A percentile compares a stretch with the other conserved stretches of the same genome.
phyloP scores from a whole-genome alignment of 2,113 vertebrate species.

The Lagenorhynchus albirostris region DNA sequence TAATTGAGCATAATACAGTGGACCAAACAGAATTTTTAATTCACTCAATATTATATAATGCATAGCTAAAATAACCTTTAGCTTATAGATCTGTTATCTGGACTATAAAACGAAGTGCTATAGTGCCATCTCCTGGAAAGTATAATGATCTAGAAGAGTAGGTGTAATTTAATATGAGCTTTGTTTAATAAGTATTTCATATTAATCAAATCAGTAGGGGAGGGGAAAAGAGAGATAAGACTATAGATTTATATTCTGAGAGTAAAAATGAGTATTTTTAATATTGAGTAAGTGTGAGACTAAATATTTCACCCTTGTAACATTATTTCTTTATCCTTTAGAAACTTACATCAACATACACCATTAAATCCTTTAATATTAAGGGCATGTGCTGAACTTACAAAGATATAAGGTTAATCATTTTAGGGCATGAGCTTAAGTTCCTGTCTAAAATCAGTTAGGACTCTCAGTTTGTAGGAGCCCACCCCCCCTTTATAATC shows the following conservation, averaged over 20 bases:
- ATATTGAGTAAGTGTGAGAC: background rate
- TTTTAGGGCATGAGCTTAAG: background rate
- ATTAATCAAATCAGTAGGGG: background rate
- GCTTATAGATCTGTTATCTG: conserved; percentile 35
- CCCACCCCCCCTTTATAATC: accelerated
- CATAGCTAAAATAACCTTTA: conserved; percentile 5
- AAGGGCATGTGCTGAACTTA: background rate
- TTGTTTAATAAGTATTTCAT: background rate
- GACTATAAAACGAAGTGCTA: conserved; percentile 17
- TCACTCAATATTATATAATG: background rate
- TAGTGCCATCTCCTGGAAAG: conserved; percentile 67
- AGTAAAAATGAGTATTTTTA: background rate
- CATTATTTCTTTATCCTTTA: background rate
- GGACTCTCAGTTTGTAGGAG: background rate
- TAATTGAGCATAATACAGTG: background rate
- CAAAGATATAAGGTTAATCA: background rate
- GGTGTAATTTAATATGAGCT: background rate
- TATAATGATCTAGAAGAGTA: background rate
- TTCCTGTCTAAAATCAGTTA: background rate
- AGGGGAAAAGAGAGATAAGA: background rate
- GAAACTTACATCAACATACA: background rate
- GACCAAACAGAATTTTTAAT: background rate
- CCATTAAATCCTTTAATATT: background rate
- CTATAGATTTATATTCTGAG: background rate
- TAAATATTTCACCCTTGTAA: background rate